Base-by-base conservation (phyloP, 2,888 invertebrate species). In the Morpho achilles region DNA sequence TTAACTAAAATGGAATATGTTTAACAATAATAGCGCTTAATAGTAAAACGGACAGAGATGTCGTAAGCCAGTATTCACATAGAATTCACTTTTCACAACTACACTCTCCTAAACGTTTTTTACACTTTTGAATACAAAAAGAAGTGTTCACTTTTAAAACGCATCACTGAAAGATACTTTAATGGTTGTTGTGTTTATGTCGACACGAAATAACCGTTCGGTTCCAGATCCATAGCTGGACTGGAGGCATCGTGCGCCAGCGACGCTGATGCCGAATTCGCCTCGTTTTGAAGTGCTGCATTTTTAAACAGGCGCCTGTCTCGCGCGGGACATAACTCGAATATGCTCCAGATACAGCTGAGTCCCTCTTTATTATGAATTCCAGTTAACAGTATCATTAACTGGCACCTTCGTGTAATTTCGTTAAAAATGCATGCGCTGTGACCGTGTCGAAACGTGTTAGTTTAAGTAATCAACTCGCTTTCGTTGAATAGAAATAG, bases 311-410 rank as follows among this genome's bases (percentile, higher is more conserved):
- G 75, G 75, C 78, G 76, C 77, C 84, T 81, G 89, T 87, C 89
- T 88, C 89, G 83, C 80, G 87, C 82, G 89, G 87, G 85, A 86
- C 86, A 88, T 90, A 88, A 89, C 87, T 87, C 86, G 82, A 81
- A 80, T 80, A 79, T 76, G 80, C 76, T 82, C 77, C 76, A 78
- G 79, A 79, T 84, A 83, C 87, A 89, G 84, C 86, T 87, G 87
- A 77, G 84, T 78, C 80, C 75, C 77, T 80, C 80, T 82, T 76
- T 82, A 87, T 89, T 87, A 87, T 80, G 77, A 82, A 85, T 84
- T 88, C 88, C 83, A 89, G 87, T 89, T 89, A 90, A 86, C 86
- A 82, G 81, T 84, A 82, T 88, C 87, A 88, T 89, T 89, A 86
- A 84, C 82, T 81, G 85, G 80, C 82, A 84, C 81, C 84, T 85